Evolutionary conservation across 2,888 invertebrate species (phyloP), one percentile per base, ranked within the genome.

Genomic region (Clusia tigrina): DNA sequence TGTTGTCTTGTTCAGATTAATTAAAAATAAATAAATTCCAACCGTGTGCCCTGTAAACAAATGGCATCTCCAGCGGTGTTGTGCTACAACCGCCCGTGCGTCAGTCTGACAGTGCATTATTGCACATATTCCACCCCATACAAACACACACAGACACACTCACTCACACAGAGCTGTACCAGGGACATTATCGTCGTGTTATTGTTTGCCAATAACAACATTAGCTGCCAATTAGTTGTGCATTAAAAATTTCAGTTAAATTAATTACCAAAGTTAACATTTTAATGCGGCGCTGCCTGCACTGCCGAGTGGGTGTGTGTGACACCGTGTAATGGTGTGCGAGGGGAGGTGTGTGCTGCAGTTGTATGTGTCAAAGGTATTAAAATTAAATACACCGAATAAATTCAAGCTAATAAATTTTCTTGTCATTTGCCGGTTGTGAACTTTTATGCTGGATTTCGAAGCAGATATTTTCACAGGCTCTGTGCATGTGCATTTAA

Each of bases 151-250:
- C 38, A 38, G 6, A 42, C 3, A 42, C 42, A 42, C 42, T 42
- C 42, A 42, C 42, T 15, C 22, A 51, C 18, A 2, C 25, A 24
- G 3, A 56, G 38, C 23, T 32, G 12, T 18, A 18, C 48, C 17
- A n/a, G 25, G n/a, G 20, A 18, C 54, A 15, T 32, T 26, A 26
- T 25, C 42, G 55, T 5, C 18, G 37, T 23, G 18, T 26, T 60
- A 52, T 56, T 56, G 32, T 37, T 58, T 57, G 51, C 42, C 63
- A 68, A 65, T 65, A 68, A 67, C 65, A 56, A 66, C 62, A 70
- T 71, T 63, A 60, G 57, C 64, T 59, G 57, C 37, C 65, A 71
- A 66, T 69, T 71, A 64, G 67, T 67, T 66, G 60, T 66, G 62
- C 65, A 66, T 67, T 67, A 60, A 65, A 55, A 63, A 22, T 58